phyloP scores from a whole-genome alignment of 1,140 invertebrate genomes.

The Drosophila kepulauana region DNA sequence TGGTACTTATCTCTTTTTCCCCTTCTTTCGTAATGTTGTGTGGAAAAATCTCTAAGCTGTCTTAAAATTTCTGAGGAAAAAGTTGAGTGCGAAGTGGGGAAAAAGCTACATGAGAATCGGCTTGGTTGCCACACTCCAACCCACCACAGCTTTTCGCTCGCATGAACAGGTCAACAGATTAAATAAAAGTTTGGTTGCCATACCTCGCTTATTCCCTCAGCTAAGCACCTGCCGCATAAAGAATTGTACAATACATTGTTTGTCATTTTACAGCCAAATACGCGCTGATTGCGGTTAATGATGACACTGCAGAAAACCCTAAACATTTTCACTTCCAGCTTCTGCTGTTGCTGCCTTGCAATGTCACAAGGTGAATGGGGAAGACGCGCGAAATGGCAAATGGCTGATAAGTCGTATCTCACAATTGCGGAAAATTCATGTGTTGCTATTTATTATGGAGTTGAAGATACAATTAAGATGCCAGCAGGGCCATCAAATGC shows the following conservation, averaged over 20 bases:
- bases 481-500: not conserved
- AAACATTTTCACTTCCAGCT: slow-evolving; percentile 27
- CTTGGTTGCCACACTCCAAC: slow-evolving; percentile 3
- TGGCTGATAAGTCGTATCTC: slow-evolving; percentile 1
- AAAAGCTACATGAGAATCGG: slow-evolving; percentile 13
- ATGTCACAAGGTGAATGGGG: not conserved
- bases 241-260: slow-evolving; percentile 61
- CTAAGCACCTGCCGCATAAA: slow-evolving; percentile 46
- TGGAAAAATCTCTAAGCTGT: slow-evolving; percentile 72
- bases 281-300: slow-evolving; percentile 77
- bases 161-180: slow-evolving; percentile 79
- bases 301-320: slow-evolving; percentile 70
- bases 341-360: slow-evolving; percentile 2
- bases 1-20: slow-evolving; percentile 40
- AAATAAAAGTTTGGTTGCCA: slow-evolving; percentile 65
- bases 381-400: not conserved
- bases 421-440: slow-evolving; percentile 10
- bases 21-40: slow-evolving; percentile 51
- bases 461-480: slow-evolving; percentile 22
- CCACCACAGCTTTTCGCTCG: slow-evolving; percentile 35
- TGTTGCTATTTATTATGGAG: slow-evolving; percentile 21
- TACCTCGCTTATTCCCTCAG: slow-evolving; percentile 30
- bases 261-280: slow-evolving; percentile 70
- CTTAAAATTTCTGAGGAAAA: slow-evolving; percentile 67
- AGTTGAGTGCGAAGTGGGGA: slow-evolving; percentile 52